Base-by-base conservation (phyloP, 2,113 vertebrate species). In the Glareola pratincola region DNA sequence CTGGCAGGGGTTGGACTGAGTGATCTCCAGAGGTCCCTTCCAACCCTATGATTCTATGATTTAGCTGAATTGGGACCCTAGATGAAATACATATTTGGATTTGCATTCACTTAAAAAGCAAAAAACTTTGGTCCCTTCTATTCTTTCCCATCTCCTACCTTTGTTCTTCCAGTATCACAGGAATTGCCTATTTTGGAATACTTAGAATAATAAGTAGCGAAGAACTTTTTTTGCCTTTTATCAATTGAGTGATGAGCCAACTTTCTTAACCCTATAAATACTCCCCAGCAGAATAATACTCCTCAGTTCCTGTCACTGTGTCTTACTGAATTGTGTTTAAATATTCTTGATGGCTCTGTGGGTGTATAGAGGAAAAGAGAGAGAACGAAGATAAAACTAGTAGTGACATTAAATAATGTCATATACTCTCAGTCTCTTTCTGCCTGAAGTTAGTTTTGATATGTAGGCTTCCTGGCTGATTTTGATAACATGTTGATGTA, bases 391-490 rank as follows among this genome's bases (percentile, higher is more conserved):
- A 59, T 83, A 73, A 67, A 92, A 57, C 53, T n/a, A 50, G 9
- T 57, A 76, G 54, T 69, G 63, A 50, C 16, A 30, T 62, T 92
- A 78, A 39, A 30, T 57, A 36, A 14, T 13, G 8, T 48, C 45
- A 36, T 19, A 6, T 17, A 22, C 21, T 76, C 50, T 62, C 56
- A 62, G 50, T 78, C 34, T 77, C 17, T 72, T 64, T 36, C 43
- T 91, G 32, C 36, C 26, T 84, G 36, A 84, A 66, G 23, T 43
- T 59, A 75, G 34, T 57, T 90, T 77, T 27, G 27, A 88, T 8
- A 8, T 0, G 0, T 4, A 36, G 29, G 14, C 80, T 81, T 84
- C 45, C 41, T 1, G 0, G 3, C 27, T 77, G 37, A 14, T 45
- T 80, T 60, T 34, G 34, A 4, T 89, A 63, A 20, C 12, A 4